phyloP scores from a whole-genome alignment of 2,888 invertebrate species.

The Acanthosepion esculentum region DNA sequence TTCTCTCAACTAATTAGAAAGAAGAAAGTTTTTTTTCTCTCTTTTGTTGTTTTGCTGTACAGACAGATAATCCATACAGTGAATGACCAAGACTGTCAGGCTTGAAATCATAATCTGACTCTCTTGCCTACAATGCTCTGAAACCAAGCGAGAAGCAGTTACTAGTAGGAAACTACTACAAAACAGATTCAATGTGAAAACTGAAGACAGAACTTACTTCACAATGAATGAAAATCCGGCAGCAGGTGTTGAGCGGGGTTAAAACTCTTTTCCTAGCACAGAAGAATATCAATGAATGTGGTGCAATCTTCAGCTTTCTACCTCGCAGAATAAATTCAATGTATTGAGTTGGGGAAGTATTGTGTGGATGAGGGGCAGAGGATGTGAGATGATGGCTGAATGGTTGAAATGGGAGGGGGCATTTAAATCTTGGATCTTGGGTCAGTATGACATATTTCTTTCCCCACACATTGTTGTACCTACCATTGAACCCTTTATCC shows the following conservation, averaged over 20 bases:
- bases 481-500: background rate
- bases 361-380: background rate
- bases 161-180: background rate
- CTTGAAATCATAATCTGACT: background rate
- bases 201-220: background rate
- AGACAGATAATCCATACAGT: background rate
- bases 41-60: background rate
- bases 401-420: background rate
- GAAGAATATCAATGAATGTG: conserved; percentile 33
- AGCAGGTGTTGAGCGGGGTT: background rate
- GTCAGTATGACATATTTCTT: conserved; percentile 9
- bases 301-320: background rate
- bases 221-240: background rate
- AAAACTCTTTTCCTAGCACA: background rate
- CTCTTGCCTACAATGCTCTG: background rate
- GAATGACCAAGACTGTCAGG: background rate
- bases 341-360: background rate
- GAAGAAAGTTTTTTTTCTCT: background rate
- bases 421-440: background rate
- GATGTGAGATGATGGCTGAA: background rate
- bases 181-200: conserved; percentile 20
- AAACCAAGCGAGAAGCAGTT: background rate
- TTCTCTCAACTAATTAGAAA: background rate
- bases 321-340: background rate
- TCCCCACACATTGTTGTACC: background rate